Evolutionary conservation across 1,140 invertebrate genomes (phyloP), one percentile per base, ranked within the genome.

Genomic region (Scaptomyza graminum): DNA sequence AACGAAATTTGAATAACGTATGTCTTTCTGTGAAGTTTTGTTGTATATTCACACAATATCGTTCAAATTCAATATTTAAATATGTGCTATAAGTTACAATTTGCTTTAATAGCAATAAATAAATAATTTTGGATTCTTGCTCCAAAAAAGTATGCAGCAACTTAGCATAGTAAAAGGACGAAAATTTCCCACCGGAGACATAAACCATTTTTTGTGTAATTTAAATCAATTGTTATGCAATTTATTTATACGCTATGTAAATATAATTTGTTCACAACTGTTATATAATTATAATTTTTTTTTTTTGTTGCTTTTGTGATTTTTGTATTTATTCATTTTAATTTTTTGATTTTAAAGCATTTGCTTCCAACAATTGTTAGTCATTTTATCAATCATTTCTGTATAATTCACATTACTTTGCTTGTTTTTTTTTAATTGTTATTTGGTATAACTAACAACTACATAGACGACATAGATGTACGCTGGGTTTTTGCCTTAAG

Each of bases 221-320:
- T 85, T 78, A 78, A 87, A 72, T 85, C 82, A 87, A 85, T 85
- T 87, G 82, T 85, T 87, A 85, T 85, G 82, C 82, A 85, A 85
- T 85, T 87, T 85, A 85, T 85, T 85, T 70, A 85, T 85, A 78
- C 82, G 82, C 83, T 85, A 85, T 85, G 82, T 85, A 85, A 85
- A 85, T 85, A 85, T 85, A 85, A 85, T 85, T 85, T 85, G 83
- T 85, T 85, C 82, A 85, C 82, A 85, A 85, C 82, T 85, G 82
- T 81, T 85, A 85, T 87, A 85, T 85, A 85, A 85, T 87, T 87
- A 85, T 78, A 79, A 50, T 76, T 69, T 72, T 62, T 74, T 64
- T 46, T 79, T 76, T 63, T 57, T 25, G 47, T 47, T 75, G 25
- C 15, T 31, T 28, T 57, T 37, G 15, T 50, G 61, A 55, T 43